Evolutionary conservation across 2,113 vertebrate genomes (phyloP).

Genomic region (Acinonyx jubatus): DNA sequence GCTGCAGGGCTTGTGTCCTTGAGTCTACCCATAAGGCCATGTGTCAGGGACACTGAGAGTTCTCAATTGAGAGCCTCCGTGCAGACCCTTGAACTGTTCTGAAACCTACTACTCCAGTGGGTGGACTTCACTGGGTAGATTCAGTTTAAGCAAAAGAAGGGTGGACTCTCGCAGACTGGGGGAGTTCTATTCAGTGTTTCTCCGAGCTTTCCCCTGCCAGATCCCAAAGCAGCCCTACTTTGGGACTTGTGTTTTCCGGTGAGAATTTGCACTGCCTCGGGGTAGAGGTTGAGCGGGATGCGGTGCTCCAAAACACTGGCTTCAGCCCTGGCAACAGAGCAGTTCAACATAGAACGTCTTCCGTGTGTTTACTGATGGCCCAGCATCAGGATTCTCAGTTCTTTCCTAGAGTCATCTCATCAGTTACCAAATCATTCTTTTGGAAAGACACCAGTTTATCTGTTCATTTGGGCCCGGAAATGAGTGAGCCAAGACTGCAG

Average conservation of each 20-base stretch:
- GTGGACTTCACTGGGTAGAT: neutral
- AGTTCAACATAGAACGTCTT: neutral
- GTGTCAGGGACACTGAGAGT: neutral
- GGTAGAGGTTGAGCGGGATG: neutral
- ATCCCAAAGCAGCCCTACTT: neutral
- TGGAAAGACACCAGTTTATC: neutral
- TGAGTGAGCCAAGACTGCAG: neutral
- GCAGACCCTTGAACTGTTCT: conserved; percentile 59
- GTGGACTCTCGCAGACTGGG: rapidly evolving
- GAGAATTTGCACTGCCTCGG: neutral
- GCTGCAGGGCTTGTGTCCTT: neutral
- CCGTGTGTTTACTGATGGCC: neutral
- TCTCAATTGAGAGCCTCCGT: neutral
- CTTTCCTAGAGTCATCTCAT: neutral
- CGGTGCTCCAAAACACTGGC: neutral
- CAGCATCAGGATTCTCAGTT: neutral
- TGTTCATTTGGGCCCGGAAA: neutral
- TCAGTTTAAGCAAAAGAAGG: neutral
- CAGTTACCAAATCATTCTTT: neutral
- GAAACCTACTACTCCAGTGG: neutral
- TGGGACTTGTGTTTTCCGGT: neutral
- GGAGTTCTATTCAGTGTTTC: neutral
- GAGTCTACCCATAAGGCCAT: neutral
- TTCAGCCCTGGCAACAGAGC: neutral
- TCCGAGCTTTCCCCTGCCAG: neutral